Evolutionary conservation across 2,113 vertebrate species (phyloP).

Genomic region (Gasterosteus aculeatus): DNA sequence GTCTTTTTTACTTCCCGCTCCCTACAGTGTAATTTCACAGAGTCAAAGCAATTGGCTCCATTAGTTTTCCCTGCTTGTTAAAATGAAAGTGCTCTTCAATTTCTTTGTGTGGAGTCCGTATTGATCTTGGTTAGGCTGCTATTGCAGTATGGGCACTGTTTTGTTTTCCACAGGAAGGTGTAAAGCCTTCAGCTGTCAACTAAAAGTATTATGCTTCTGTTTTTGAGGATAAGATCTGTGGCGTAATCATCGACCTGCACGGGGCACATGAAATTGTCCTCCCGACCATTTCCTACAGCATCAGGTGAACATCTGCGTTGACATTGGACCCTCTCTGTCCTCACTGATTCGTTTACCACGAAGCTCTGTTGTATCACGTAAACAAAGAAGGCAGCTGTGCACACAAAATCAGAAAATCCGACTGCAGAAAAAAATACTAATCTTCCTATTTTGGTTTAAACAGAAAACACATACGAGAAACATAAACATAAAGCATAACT

Average conservation of each 20-base stretch:
- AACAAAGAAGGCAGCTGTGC: neutral
- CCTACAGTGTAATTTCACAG: slow-evolving; percentile 64
- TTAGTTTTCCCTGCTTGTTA: slow-evolving; percentile 70
- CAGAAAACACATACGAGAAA: too few relatives aligned
- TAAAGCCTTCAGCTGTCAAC: slow-evolving; percentile 22
- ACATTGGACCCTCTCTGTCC: neutral
- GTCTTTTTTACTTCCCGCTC: slow-evolving; percentile 61
- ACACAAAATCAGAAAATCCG: neutral
- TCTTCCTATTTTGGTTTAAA: neutral
- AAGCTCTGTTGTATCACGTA: neutral
- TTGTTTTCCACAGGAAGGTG: slow-evolving; percentile 41
- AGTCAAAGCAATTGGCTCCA: slow-evolving; percentile 74
- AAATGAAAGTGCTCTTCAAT: slow-evolving; percentile 69
- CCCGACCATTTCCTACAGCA: neutral
- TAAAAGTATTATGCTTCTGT: slow-evolving; percentile 5
- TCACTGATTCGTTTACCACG: neutral
- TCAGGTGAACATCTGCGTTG: neutral
- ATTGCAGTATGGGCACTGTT: slow-evolving; percentile 55
- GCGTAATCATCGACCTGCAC: neutral
- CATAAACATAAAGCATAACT: neutral
- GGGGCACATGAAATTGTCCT: neutral
- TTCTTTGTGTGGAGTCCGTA: slow-evolving; percentile 54
- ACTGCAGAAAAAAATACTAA: neutral
- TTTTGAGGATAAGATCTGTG: neutral
- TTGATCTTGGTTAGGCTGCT: slow-evolving; percentile 62